These are phyloP conservation scores for Mythimna impura DNA, from an alignment of 2,888 invertebrate genomes.

Conservation along the genomic window DNA sequence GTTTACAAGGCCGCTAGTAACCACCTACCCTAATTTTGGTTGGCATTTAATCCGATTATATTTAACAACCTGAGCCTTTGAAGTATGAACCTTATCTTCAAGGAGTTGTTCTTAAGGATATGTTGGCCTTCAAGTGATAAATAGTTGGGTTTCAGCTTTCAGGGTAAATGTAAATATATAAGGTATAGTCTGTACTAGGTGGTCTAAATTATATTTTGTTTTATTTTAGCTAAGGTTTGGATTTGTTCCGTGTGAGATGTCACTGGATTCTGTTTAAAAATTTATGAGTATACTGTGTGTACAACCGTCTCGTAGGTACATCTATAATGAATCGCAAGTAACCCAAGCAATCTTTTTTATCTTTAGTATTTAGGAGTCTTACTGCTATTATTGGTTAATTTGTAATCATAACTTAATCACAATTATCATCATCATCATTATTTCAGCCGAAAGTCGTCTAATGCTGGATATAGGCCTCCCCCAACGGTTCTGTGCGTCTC, in stretches of 20 bases:
- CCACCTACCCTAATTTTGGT: constrained; percentile 72
- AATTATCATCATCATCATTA: too few relatives aligned
- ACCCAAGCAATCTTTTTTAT: not conserved
- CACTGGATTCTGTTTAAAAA: not conserved
- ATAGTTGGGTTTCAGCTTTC: constrained; percentile 44
- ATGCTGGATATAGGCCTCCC: too few relatives aligned
- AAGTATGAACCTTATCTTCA: constrained; percentile 56
- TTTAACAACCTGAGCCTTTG: constrained; percentile 72
- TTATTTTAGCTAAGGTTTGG: constrained; percentile 1
- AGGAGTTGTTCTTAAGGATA: constrained; percentile 36
- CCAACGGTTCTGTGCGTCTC: too few relatives aligned
- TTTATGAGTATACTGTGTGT: not conserved
- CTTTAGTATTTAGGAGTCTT: not conserved
- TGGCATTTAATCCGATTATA: constrained; percentile 74
- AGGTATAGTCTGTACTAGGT: constrained; percentile 23
- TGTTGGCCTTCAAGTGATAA: constrained; percentile 36
- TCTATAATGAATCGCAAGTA: not conserved
- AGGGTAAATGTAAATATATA: constrained; percentile 13
- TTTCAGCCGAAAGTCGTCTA: too few relatives aligned
- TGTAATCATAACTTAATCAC: not conserved
- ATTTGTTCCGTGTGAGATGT: not conserved
- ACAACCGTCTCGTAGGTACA: too few relatives aligned
- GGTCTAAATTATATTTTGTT: constrained; percentile 8
- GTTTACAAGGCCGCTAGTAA: constrained; percentile 71
- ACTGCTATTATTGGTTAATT: not conserved